These are phyloP conservation scores for Acleris cristana DNA, from an alignment of 2,888 invertebrate species.

Conservation along the genomic window DNA sequence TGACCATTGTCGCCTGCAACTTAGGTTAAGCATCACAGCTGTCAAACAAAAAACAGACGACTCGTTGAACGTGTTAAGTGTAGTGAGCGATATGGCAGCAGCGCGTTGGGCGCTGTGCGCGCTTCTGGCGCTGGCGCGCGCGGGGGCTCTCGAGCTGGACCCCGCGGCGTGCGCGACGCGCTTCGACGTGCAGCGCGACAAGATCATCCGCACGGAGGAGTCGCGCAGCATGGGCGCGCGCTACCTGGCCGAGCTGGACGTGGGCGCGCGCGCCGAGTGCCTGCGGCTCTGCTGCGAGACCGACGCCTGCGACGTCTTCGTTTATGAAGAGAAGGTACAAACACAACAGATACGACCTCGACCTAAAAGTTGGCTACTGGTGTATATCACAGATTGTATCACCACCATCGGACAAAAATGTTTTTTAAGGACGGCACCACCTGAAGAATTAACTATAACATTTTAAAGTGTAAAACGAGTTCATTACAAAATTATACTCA, in stretches of 20 bases:
- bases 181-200: constrained; percentile 94
- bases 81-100: no score
- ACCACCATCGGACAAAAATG: no score
- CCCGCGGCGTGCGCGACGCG: constrained; percentile 88
- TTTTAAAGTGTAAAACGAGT: no score
- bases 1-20: constrained; percentile 8
- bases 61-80: no score
- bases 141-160: constrained; percentile 80
- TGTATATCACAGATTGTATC: no score
- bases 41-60: constrained; percentile 13
- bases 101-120: constrained; percentile 31
- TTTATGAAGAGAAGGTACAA: constrained; percentile 94
- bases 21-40: constrained; percentile 19
- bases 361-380: no score
- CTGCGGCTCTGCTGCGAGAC: constrained; percentile 94
- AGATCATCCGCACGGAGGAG: constrained; percentile 95
- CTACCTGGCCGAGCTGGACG: constrained; percentile 93
- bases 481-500: no score
- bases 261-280: constrained; percentile 92
- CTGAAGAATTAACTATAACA: no score
- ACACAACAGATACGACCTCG: no score
- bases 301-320: constrained; percentile 93
- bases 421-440: no score
- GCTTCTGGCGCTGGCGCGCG: constrained; percentile 49
- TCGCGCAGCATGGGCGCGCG: constrained; percentile 94